Base-by-base conservation (phyloP, 2,113 vertebrate genomes). In the Periophthalmodon schlosseri region DNA sequence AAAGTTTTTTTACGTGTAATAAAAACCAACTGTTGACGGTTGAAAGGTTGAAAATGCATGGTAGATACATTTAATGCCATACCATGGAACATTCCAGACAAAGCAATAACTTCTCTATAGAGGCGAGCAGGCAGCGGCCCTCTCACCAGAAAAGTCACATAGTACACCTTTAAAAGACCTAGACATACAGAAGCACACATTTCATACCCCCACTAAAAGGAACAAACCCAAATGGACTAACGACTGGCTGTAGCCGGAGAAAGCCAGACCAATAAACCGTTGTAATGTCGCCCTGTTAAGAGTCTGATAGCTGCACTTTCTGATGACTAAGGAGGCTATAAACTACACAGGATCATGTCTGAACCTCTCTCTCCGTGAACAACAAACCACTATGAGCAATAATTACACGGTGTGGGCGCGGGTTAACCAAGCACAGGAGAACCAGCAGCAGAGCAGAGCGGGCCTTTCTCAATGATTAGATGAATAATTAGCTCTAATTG, bases 401-500 rank as follows among this genome's bases (percentile, higher is more conserved):
- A 88, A 86, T 84, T 82, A 84, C 21, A 80, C n/a, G 72, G 61
- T 50, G 61, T 72, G 74, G 73, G 79, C 9, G 46, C 66, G 57
- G 70, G 71, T 80, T 79, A 84, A 75, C 71, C 58, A 61, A 69
- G 58, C 33, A 77, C 67, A 14, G 50, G 76, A 65, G 70, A 73
- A 21, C 52, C 61, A 70, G 71, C 72, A 80, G 66, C n/a, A 2
- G 1, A 61, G 63, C 46, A 74, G 28, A 60, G 23, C 4, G 16
- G 66, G 0, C n/a, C 18, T 67, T 70, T 46, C 33, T 44, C 28
- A 7, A 77, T 83, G 86, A 88, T 91, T 86, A 89, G 85, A 76
- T 44, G 70, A 89, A 88, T 91, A 88, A 92, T 91, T 85, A 87
- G 77, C 79, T 88, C 67, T 89, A 92, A 93, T 89, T 87, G 86